Conservation (phyloP, 2,888 invertebrate species). For the Proisotoma minuta region DNA sequence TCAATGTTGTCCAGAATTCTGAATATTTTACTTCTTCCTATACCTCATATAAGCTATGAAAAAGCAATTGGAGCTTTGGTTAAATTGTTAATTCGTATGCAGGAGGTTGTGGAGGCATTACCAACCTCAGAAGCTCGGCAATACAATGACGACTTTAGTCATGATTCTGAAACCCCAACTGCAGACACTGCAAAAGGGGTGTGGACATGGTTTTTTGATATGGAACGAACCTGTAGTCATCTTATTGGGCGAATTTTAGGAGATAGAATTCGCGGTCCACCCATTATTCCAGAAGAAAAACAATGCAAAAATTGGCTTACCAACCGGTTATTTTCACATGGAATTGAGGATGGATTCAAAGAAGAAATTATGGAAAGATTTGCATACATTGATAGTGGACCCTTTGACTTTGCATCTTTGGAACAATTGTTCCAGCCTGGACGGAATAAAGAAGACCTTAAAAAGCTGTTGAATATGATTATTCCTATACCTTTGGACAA, state of each 20-base stretch:
- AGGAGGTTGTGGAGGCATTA: slow-evolving; percentile 39
- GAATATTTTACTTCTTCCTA: slow-evolving; percentile 57
- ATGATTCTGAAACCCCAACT: slow-evolving; percentile 54
- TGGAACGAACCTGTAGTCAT: slow-evolving; percentile 59
- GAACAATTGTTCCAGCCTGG: too few species aligned
- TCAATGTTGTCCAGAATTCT: slow-evolving; percentile 59
- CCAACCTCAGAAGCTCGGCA: slow-evolving; percentile 34
- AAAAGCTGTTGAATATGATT: slow-evolving; percentile 38
- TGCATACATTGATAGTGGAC: too few species aligned
- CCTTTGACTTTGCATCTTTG: too few species aligned
- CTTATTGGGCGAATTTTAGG: slow-evolving; percentile 60
- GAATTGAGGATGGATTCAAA: slow-evolving; percentile 47
- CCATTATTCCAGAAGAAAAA: slow-evolving; percentile 53
- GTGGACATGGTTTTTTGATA: slow-evolving; percentile 59
- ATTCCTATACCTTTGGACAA: slow-evolving; percentile 27
- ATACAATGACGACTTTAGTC: slow-evolving; percentile 42
- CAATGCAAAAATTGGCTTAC: slow-evolving; percentile 54
- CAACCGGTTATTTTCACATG: slow-evolving; percentile 52
- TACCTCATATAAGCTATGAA: slow-evolving; percentile 35
- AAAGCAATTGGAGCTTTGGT: slow-evolving; percentile 49
- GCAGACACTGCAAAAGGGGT: slow-evolving; percentile 53
- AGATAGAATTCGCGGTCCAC: slow-evolving; percentile 56
- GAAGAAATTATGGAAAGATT: slow-evolving; percentile 17
- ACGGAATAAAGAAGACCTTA: slow-evolving; percentile 23
- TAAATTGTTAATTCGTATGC: slow-evolving; percentile 50